A percentile compares a stretch with the other conserved stretches of the same genome.
phyloP scores from a whole-genome alignment of 64 coral and sea anemone genomes.

The Trachythela sp. region DNA sequence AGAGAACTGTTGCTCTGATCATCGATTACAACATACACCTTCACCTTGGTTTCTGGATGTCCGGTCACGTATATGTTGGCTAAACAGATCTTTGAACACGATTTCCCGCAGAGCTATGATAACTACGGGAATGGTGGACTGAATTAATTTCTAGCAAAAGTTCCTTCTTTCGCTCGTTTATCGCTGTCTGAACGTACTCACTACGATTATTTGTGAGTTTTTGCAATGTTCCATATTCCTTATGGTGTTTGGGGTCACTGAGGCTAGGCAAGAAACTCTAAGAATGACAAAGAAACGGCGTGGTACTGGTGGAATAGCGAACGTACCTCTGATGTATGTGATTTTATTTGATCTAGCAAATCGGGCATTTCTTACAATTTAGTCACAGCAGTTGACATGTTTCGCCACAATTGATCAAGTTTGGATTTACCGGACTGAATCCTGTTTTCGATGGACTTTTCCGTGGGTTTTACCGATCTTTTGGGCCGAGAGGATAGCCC shows the following conservation, averaged over 20 bases:
- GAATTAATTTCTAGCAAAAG: neutral
- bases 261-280: neutral
- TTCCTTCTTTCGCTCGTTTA: neutral
- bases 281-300: neutral
- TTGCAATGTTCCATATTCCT: neutral
- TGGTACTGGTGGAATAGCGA: neutral
- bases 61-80: conserved; percentile 25
- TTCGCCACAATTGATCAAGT: too few relatives aligned
- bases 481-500: too few relatives aligned
- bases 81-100: conserved; percentile 55
- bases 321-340: conserved; percentile 3
- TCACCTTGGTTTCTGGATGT: conserved; percentile 32
- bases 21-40: conserved; percentile 39
- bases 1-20: conserved; percentile 14
- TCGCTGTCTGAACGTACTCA: conserved; percentile 13
- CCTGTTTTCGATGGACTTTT: too few relatives aligned
- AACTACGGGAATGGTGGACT: neutral
- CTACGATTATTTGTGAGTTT: neutral
- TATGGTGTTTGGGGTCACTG: neutral
- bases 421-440: neutral
- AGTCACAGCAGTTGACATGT: neutral
- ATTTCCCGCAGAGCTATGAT: conserved; percentile 21
- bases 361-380: neutral
- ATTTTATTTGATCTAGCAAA: neutral
- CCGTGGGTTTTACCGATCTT: too few relatives aligned